Evolutionary conservation across 2,888 invertebrate species (phyloP).

Genomic region (Mythimna albipuncta): DNA sequence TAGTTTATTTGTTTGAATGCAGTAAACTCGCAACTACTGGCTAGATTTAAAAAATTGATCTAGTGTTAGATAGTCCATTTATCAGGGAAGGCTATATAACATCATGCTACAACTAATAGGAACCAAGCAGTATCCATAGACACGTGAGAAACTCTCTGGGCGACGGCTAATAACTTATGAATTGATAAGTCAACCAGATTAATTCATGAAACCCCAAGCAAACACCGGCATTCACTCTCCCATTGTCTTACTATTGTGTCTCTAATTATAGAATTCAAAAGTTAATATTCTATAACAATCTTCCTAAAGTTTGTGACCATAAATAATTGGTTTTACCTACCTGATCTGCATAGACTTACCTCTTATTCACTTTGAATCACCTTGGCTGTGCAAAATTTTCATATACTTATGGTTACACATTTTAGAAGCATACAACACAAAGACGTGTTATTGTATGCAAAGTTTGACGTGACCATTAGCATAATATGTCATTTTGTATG

Average conservation of each 20-base stretch:
- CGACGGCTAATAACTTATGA: neutral
- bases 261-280: too few species aligned
- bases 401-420: slow-evolving; percentile 9
- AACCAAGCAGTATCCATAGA: too few species aligned
- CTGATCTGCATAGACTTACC: neutral
- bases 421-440: slow-evolving; percentile 27
- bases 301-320: neutral
- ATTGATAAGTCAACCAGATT: neutral
- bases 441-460: slow-evolving; percentile 57
- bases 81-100: too few species aligned
- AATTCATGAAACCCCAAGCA: too few species aligned
- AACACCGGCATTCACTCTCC: too few species aligned
- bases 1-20: too few species aligned
- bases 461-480: slow-evolving; percentile 40
- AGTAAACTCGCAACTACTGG: too few species aligned
- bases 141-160: too few species aligned
- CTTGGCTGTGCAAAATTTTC: slow-evolving; percentile 17
- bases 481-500: slow-evolving; percentile 58
- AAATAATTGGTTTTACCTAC: neutral
- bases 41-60: too few species aligned
- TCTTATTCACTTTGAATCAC: slow-evolving; percentile 11
- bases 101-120: too few species aligned
- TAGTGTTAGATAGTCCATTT: too few species aligned
- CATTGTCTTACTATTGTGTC: too few species aligned
- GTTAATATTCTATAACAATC: neutral